Base-by-base conservation (phyloP, 2,888 invertebrate species). In the Chrysina gloriosa region DNA sequence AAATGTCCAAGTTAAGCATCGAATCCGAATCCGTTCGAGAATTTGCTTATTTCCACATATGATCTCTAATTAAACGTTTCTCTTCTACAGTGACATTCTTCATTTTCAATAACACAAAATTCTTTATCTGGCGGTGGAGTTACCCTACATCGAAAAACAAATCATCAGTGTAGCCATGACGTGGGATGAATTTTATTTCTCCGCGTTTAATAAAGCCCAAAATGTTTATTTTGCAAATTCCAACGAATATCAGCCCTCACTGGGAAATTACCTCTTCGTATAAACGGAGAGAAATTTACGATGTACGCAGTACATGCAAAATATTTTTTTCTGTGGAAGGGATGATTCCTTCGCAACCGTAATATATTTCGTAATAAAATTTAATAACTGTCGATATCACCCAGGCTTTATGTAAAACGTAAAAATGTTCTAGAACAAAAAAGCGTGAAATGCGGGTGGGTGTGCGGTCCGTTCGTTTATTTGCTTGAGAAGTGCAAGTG, bases 321-420 rank as follows among this genome's bases (percentile, higher is more conserved):
- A 61, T 61, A 61, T 45, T 45, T 25, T 61, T 27, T 61, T 61
- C 58, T n/a, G 19, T 16, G 27, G 7, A n/a, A 45, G 14, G 27
- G 29, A n/a, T 45, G 58, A 42, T 42, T 45, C 42, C 45, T 61
- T 27, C 58, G 42, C 42, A 42, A 25, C 58, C 42, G 19, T 61
- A 42, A 27, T 61, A 52, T 52, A 52, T 65, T 65, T 52, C 25
- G 52, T 65, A 65, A 52, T 54, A 68, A 52, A 68, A 68, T 68
- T 68, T 68, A 68, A 68, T 68, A 68, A 68, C 68, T 68, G 52
- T 63, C 68, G 68, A 68, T 63, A 63, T 67, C 48, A 34, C n/a
- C n/a, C 31, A 34, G 45, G 61, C 42, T 68, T 68, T 68, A 63
- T 34, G 68, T 34, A 9, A 29, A n/a, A 68, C 42, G 65, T 65